These are phyloP conservation scores for Leucophora obtusa DNA, from an alignment of 2,888 invertebrate species.

Conservation along the genomic window DNA sequence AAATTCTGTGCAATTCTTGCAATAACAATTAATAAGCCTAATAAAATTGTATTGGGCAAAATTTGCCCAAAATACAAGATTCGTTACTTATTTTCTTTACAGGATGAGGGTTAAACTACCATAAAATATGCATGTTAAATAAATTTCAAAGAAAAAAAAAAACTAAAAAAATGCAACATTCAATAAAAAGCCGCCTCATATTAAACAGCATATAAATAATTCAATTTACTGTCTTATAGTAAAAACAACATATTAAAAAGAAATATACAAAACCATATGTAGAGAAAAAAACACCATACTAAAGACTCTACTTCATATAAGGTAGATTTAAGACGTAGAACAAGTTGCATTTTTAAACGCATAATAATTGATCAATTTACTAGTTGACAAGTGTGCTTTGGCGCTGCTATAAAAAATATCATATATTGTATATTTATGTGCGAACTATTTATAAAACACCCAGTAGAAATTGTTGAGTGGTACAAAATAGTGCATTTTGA, in stretches of 20 bases:
- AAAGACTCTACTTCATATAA: constrained; percentile 49
- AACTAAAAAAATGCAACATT: constrained; percentile 45
- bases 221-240: constrained; percentile 62
- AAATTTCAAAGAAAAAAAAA: constrained; percentile 32
- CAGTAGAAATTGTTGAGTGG: too few species aligned
- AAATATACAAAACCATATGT: constrained; percentile 70
- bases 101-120: too few species aligned
- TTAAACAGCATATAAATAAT: constrained; percentile 64
- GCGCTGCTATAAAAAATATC: constrained; percentile 37
- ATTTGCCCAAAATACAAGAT: too few species aligned
- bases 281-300: constrained; percentile 58
- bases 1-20: too few species aligned
- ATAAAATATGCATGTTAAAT: constrained; percentile 56
- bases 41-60: too few species aligned
- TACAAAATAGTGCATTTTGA: too few species aligned
- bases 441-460: neutral
- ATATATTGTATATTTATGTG: constrained; percentile 1
- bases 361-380: constrained; percentile 77
- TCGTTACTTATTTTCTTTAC: too few species aligned
- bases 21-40: too few species aligned
- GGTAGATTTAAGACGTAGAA: constrained; percentile 50
- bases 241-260: constrained; percentile 64
- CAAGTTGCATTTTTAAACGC: constrained; percentile 71
- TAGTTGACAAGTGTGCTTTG: constrained; percentile 68
- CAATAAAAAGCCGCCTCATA: constrained; percentile 64